phyloP scores from a whole-genome alignment of 2,888 invertebrate species.

The Cephonodes hylas region DNA sequence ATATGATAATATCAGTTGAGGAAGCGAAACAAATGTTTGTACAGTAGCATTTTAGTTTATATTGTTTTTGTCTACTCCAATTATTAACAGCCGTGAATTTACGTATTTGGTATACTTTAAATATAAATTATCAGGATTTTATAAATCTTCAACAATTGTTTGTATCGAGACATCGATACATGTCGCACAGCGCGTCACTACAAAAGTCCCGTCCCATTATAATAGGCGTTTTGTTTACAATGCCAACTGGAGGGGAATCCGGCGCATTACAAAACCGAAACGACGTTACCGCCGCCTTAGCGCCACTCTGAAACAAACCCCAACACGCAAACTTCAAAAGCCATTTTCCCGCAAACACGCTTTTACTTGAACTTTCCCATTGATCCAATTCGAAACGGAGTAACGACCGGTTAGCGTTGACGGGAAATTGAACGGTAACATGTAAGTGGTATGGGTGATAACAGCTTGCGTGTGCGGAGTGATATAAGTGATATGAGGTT shows the following conservation, averaged over 20 bases:
- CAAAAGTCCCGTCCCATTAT: constrained; percentile 60
- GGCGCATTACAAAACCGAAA: constrained; percentile 27
- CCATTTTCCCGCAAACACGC: constrained; percentile 18
- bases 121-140: no score
- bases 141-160: not conserved
- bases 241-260: constrained; percentile 66
- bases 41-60: no score
- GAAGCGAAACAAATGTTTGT: no score
- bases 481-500: not conserved
- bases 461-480: not conserved
- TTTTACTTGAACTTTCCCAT: not conserved
- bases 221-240: constrained; percentile 80
- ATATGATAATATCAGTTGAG: no score
- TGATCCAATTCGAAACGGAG: not conserved
- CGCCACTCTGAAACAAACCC: constrained; percentile 35
- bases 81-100: no score
- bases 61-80: no score
- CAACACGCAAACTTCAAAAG: constrained; percentile 28
- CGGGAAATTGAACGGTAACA: not conserved
- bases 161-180: constrained; percentile 19
- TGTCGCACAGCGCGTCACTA: constrained; percentile 51
- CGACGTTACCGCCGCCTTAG: constrained; percentile 27
- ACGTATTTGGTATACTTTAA: no score
- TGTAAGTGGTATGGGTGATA: not conserved
- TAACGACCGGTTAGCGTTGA: not conserved